Base-by-base conservation (phyloP, 2,113 vertebrate species). In the Aplodontia rufa region DNA sequence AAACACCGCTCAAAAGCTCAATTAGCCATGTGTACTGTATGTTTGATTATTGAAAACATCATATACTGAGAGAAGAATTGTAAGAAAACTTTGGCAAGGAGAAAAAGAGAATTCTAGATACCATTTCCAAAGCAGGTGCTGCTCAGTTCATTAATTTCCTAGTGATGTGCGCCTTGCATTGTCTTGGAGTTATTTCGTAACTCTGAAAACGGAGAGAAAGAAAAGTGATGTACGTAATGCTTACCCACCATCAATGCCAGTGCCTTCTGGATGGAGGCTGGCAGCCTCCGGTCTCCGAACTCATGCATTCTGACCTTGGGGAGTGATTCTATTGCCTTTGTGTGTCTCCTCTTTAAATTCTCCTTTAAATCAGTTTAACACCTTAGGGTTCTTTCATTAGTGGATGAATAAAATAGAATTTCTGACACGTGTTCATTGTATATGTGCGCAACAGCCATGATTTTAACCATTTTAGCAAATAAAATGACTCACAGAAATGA, bases 331-430 rank as follows among this genome's bases (percentile, higher is more conserved):
- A 87, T 95, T 30, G 71, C 53, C 80, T 92, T 6, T 71, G 28
- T 76, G 74, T 37, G 32, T 55, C 92, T 72, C 19, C 37, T 42
- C 45, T 92, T 80, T 66, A 87, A 69, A 40, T 30, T 90, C 76
- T 84, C 58, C 83, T 97, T 92, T 94, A 96, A 78, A 60, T 71
- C 78, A 80, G 47, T 26, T 71, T 80, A 85, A 84, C 75, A 81
- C 71, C 19, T 85, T 86, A 75, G 78, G n/a, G n/a, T 42, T 80
- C 58, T 28, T 42, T 93, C 58, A 26, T 88, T 84, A 72, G 86
- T 45, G 66, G 87, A 74, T 82, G 32, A 84, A 71, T 71, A 64
- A 45, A 80, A 47, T 60, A 71, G 76, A 87, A 90, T 69, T 72
- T 81, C 83, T 75, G 81, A 83, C 62, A 64, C 40, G 1, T 71